These are phyloP conservation scores for Pluvianellus socialis DNA, from an alignment of 2,113 vertebrate genomes.

Conservation along the genomic window DNA sequence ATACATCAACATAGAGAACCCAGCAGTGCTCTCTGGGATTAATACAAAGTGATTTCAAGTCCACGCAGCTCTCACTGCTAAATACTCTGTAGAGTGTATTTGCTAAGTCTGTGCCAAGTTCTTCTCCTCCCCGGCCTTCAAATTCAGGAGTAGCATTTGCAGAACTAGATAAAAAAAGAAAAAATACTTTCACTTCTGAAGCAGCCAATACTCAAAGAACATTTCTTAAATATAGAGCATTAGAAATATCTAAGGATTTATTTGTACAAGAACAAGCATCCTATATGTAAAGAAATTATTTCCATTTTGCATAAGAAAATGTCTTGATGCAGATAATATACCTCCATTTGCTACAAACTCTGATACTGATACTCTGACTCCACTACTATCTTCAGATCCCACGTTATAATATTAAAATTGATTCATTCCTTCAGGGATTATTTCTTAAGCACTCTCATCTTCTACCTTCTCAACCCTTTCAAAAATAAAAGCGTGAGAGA, in stretches of 20 bases:
- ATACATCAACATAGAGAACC: conserved; percentile 95
- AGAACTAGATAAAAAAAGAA: conserved; percentile 78
- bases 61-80: conserved; percentile 83
- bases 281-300: not conserved
- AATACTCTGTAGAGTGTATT: conserved; percentile 92
- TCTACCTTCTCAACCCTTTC: not conserved
- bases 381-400: not conserved
- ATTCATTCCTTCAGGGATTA: not conserved
- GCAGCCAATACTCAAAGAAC: not conserved
- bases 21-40: conserved; percentile 92
- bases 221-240: not conserved
- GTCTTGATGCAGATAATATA: not conserved
- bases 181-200: not conserved
- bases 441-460: not conserved
- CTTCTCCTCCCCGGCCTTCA: conserved; percentile 95
- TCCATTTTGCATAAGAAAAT: not conserved
- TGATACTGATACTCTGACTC: not conserved
- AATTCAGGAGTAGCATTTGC: conserved; percentile 95
- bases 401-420: not conserved
- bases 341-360: not conserved
- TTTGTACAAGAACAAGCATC: not conserved
- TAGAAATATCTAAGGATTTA: not conserved
- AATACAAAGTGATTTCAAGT: conserved; percentile 86
- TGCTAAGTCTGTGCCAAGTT: conserved; percentile 89
- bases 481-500: not conserved